Evolutionary conservation across 2,113 vertebrate genomes (phyloP).

Genomic region (Lipophrys pholis): DNA sequence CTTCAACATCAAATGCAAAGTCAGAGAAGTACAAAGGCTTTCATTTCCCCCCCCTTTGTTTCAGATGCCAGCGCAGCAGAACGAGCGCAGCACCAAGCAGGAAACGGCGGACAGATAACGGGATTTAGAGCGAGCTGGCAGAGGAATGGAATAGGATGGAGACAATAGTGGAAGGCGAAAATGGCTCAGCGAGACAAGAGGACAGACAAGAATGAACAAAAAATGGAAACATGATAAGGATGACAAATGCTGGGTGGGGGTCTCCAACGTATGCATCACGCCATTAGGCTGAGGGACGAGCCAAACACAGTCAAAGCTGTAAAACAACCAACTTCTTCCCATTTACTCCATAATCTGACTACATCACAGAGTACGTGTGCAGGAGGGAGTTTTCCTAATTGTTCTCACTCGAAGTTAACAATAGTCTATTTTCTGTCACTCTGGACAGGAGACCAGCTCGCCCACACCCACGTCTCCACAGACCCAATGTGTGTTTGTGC

Average conservation of each 20-base stretch:
- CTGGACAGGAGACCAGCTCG: slow-evolving; percentile 37
- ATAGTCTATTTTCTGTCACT: slow-evolving; percentile 52
- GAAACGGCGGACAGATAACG: slow-evolving; percentile 64
- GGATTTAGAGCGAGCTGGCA: slow-evolving; percentile 39
- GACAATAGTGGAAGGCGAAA: slow-evolving; percentile 56
- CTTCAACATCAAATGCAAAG: slow-evolving; percentile 71
- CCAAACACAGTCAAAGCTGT: slow-evolving; percentile 39
- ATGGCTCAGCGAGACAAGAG: slow-evolving; percentile 37
- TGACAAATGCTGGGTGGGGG: slow-evolving; percentile 40
- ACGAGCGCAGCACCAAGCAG: slow-evolving; percentile 32
- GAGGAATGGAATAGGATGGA: slow-evolving; percentile 29
- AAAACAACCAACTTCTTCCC: slow-evolving; percentile 8
- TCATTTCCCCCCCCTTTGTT: slow-evolving; percentile 63
- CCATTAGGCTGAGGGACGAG: not conserved
- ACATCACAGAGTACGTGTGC: slow-evolving; percentile 2
- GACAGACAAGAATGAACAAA: slow-evolving; percentile 61
- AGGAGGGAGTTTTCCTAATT: slow-evolving; percentile 45
- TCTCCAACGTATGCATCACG: too few relatives aligned
- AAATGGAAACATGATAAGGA: slow-evolving; percentile 71
- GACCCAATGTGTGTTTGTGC: slow-evolving; percentile 14
- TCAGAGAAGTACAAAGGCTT: slow-evolving; percentile 67
- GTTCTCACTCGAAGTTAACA: slow-evolving; percentile 47
- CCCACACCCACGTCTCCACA: slow-evolving; percentile 41
- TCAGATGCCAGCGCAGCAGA: slow-evolving; percentile 60
- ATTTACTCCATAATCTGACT: slow-evolving; percentile 24